These are phyloP conservation scores for Malurus alboscapulatus DNA, from an alignment of 2,113 vertebrate species.

Conservation along the genomic window DNA sequence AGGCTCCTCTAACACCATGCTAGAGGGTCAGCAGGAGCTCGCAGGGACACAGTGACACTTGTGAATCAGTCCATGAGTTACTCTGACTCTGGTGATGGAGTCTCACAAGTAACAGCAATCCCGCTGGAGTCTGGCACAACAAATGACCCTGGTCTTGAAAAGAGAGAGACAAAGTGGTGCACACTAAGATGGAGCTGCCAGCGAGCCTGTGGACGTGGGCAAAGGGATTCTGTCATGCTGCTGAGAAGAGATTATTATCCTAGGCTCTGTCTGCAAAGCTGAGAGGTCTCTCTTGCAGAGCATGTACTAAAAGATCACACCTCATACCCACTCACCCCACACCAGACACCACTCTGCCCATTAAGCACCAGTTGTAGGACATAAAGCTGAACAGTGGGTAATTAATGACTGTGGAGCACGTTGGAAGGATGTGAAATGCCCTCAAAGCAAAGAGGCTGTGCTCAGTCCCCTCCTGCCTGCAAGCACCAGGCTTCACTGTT, in stretches of 20 bases:
- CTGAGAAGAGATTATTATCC: not conserved
- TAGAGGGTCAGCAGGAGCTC: not conserved
- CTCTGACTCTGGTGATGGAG: not conserved
- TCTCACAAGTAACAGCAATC: not conserved
- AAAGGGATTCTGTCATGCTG: not conserved
- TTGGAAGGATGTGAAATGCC: not conserved
- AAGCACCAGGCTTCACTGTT: not conserved
- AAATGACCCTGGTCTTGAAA: not conserved
- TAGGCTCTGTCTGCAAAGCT: not conserved
- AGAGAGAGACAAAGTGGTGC: not conserved
- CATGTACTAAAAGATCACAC: rapidly evolving
- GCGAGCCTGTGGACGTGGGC: not conserved
- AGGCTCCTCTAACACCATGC: not conserved
- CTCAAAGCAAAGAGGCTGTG: not conserved
- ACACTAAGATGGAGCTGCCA: not conserved
- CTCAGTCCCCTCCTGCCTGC: not conserved
- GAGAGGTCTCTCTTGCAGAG: not conserved
- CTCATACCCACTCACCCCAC: not conserved
- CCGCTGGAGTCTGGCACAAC: not conserved
- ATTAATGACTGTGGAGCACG: not conserved
- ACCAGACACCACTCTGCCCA: not conserved
- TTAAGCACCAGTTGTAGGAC: not conserved
- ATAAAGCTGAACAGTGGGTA: not conserved
- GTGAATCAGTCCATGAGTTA: not conserved
- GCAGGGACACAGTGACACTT: not conserved